These are phyloP conservation scores for Lineus longissimus DNA, from an alignment of 1,140 invertebrate genomes.

Conservation along the genomic window DNA sequence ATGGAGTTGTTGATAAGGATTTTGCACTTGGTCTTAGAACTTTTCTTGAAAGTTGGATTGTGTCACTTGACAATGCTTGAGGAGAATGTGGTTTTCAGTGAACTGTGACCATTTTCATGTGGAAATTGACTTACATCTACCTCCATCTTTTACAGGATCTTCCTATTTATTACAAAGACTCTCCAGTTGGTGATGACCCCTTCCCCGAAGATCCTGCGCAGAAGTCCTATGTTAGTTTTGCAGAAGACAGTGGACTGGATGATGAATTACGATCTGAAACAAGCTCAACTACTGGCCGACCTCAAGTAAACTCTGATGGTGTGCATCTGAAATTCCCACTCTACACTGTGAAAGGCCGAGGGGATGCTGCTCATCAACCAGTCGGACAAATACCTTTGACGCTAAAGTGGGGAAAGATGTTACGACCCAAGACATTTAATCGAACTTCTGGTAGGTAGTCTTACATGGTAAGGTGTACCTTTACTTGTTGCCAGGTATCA, in stretches of 20 bases:
- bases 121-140: background rate
- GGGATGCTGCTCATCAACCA: slow-evolving; percentile 30
- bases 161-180: slow-evolving; percentile 29
- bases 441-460: slow-evolving; percentile 33
- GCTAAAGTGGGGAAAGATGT: slow-evolving; percentile 37
- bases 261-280: slow-evolving; percentile 27
- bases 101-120: too few relatives aligned
- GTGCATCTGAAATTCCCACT: slow-evolving; percentile 38
- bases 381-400: slow-evolving; percentile 39
- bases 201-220: background rate
- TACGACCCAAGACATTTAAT: slow-evolving; percentile 31
- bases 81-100: too few relatives aligned
- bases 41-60: background rate
- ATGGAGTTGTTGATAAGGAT: background rate
- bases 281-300: slow-evolving; percentile 16
- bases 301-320: slow-evolving; percentile 20
- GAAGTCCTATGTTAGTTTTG: slow-evolving; percentile 20
- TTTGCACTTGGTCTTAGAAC: slow-evolving; percentile 3
- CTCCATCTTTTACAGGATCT: slow-evolving; percentile 26
- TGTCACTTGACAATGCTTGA: background rate
- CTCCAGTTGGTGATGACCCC: slow-evolving; percentile 32
- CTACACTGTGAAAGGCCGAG: slow-evolving; percentile 30
- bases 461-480: background rate
- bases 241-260: slow-evolving; percentile 18
- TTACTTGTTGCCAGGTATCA: too few relatives aligned